These are phyloP conservation scores for Hypothenemus hampei DNA, from an alignment of 1,140 invertebrate genomes.

Conservation along the genomic window DNA sequence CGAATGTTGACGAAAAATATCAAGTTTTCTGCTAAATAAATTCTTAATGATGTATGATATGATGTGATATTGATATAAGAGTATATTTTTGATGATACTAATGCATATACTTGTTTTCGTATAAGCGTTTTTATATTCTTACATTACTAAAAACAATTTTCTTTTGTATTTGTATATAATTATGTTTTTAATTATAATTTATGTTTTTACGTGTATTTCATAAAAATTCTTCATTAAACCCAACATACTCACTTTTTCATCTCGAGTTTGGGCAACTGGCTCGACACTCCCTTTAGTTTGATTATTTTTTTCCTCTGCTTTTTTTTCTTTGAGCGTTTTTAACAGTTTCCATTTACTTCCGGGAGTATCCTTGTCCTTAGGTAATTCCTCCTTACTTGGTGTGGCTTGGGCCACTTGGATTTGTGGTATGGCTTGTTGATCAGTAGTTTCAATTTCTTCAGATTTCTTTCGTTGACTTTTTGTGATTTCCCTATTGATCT, in stretches of 20 bases:
- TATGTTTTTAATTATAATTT: constrained; percentile 33
- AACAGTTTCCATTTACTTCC: constrained; percentile 86
- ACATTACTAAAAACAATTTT: too few species aligned
- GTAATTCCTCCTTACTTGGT: constrained; percentile 51
- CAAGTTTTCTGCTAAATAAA: too few species aligned
- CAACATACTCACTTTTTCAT: constrained; percentile 60
- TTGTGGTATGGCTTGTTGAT: constrained; percentile 36
- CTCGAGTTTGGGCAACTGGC: constrained; percentile 46
- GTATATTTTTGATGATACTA: too few species aligned
- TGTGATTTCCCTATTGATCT: constrained; percentile 29
- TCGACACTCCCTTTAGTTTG: constrained; percentile 53
- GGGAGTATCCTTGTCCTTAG: constrained; percentile 44
- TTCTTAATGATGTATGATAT: too few species aligned
- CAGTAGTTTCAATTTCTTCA: constrained; percentile 1
- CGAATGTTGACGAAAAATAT: too few species aligned
- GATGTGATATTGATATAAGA: too few species aligned
- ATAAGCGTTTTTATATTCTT: too few species aligned
- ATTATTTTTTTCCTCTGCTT: constrained; percentile 75
- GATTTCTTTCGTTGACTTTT: constrained; percentile 3
- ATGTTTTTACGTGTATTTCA: constrained; percentile 59
- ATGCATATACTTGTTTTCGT: too few species aligned
- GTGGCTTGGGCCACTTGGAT: constrained; percentile 25
- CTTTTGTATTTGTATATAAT: too few species aligned
- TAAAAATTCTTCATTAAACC: constrained; percentile 57
- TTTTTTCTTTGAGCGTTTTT: constrained; percentile 82